These are phyloP conservation scores for Euzetes globulus DNA, from an alignment of 2,888 invertebrate species.

Conservation along the genomic window DNA sequence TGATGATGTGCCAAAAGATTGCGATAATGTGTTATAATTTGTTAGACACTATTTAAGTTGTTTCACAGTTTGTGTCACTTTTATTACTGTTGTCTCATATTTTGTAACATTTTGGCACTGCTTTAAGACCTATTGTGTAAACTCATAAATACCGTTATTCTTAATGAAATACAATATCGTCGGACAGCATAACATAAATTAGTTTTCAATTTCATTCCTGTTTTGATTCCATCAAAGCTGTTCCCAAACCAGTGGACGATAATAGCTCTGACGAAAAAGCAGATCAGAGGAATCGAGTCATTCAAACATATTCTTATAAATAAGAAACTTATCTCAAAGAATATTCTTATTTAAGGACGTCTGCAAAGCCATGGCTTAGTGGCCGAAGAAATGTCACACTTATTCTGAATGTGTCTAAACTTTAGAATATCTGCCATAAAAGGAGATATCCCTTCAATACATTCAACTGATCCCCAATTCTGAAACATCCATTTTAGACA, in stretches of 20 bases:
- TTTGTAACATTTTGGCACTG: not conserved
- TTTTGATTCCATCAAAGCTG: not conserved
- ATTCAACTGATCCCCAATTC: not conserved
- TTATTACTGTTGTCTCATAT: constrained; percentile 9
- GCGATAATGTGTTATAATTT: not conserved
- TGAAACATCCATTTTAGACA: not conserved
- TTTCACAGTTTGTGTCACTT: constrained; percentile 4
- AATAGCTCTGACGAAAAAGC: too few species aligned
- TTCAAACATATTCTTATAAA: too few species aligned
- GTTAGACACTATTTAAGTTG: not conserved
- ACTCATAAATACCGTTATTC: not conserved
- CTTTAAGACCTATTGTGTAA: not conserved
- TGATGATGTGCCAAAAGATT: constrained; percentile 14
- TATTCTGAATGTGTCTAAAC: not conserved
- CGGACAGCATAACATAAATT: not conserved
- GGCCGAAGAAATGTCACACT: not conserved
- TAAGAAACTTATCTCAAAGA: not conserved
- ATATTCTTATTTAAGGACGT: not conserved
- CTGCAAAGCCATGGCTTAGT: not conserved
- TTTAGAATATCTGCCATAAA: not conserved
- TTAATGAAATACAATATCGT: not conserved
- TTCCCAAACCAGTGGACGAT: not conserved
- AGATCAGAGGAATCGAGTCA: too few species aligned
- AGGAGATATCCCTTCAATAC: not conserved
- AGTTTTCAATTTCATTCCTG: not conserved